Evolutionary conservation across 2,113 vertebrate genomes (phyloP).

Genomic region (Copsychus sechellarum): DNA sequence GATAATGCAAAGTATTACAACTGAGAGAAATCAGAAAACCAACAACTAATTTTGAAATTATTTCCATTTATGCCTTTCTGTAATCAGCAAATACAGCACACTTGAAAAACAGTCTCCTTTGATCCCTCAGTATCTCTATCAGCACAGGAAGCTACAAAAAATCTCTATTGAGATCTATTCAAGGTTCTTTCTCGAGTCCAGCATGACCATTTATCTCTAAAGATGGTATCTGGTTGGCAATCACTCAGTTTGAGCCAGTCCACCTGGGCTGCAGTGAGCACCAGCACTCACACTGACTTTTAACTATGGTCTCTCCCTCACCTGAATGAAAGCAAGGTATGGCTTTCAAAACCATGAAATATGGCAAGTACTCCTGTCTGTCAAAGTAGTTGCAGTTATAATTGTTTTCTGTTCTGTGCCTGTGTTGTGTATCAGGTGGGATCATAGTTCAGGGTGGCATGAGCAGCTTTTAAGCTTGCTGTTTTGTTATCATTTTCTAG

Average conservation of each 20-base stretch:
- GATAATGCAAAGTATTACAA: not conserved
- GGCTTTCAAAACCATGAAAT: not conserved
- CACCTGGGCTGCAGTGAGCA: not conserved
- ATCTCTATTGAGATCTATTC: not conserved
- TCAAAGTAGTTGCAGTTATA: not conserved
- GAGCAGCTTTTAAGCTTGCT: not conserved
- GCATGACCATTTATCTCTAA: not conserved
- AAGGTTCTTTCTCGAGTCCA: not conserved
- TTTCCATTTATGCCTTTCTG: not conserved
- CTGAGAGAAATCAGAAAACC: not conserved
- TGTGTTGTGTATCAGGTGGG: not conserved
- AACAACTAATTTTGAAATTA: not conserved
- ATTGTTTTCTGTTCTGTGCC: not conserved
- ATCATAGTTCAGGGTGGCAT: not conserved
- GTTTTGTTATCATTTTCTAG: not conserved
- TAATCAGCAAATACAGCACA: not conserved
- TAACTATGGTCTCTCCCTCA: not conserved
- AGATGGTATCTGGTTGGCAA: not conserved
- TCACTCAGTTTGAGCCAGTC: not conserved
- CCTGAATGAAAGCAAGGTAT: not conserved
- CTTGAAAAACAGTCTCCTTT: not conserved
- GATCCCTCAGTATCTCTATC: not conserved
- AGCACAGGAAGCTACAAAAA: not conserved
- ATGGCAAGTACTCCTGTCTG: not conserved
- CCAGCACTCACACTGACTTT: not conserved